Base-by-base conservation (phyloP, 2,888 invertebrate species). In the Kuschelorhynchus macadamiae region DNA sequence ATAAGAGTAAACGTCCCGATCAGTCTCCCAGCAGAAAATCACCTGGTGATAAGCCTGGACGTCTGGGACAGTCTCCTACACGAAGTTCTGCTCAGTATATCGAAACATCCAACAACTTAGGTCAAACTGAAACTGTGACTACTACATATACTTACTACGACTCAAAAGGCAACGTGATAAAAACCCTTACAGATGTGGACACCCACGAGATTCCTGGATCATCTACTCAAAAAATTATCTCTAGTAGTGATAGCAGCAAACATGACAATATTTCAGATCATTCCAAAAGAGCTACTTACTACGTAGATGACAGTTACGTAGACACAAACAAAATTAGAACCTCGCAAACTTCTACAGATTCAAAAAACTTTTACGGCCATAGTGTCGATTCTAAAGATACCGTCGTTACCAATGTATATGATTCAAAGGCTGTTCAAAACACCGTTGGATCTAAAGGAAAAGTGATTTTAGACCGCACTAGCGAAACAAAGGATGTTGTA, bases 391-490 rank as follows among this genome's bases (percentile, higher is more conserved):
- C 80, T 1, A 71, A 72, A 46, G 72, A 67, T 14, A 79, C 77
- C 0, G 20, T 76, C 3, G 80, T 82, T 2, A 71, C 74, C 17
- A 81, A 81, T 49, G 78, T 79, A 5, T 82, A 81, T 59, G 81
- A 82, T 50, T 76, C 79, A 4, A 79, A 74, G 41, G 80, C 81
- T 14, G 73, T 78, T 8, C 81, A 82, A 71, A 81, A 81, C 55
- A 80, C 80, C 8, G 81, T 81, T 49, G 81, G 81, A 41, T 77
- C 79, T 4, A 77, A 63, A 65, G 83, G 84, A 3, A 85, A 80
- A 53, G 85, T 87, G 74, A 85, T 86, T 76, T 82, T 85, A 77
- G 85, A 86, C 74, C 76, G 85, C 67, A 82, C 80, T n/a, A 84
- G 84, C 72, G 86, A 86, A 74, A 72, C 78, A 30, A 81, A 75